Conservation (phyloP, 2,888 invertebrate genomes). For the Lasioglossum malachurum region DNA sequence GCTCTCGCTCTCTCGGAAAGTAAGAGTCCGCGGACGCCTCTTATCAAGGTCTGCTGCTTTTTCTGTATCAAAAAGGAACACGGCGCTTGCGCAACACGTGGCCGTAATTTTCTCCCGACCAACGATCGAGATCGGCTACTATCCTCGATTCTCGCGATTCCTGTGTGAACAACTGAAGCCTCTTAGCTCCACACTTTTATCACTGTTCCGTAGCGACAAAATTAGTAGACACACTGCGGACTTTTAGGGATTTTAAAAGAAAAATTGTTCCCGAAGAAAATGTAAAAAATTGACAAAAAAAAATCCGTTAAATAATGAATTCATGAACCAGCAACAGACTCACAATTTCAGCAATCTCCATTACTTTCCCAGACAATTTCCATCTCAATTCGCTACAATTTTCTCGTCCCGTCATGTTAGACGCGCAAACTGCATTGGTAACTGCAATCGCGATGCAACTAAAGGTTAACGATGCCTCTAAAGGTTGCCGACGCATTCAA, state of each 20-base stretch:
- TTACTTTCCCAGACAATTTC: not conserved
- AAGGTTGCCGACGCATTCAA: not conserved
- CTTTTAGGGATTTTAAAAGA: not conserved
- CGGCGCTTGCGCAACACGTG: not conserved
- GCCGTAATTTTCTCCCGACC: not conserved
- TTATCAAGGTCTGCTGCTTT: constrained; percentile 11
- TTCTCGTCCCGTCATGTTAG: not conserved
- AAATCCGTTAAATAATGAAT: not conserved
- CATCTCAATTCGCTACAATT: not conserved
- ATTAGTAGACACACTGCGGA: not conserved
- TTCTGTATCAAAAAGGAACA: not conserved
- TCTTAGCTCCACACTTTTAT: too few species aligned
- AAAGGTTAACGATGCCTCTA: not conserved
- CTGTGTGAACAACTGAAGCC: not conserved
- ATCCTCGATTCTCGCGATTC: not conserved
- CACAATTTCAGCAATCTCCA: not conserved
- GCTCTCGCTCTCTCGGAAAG: not conserved
- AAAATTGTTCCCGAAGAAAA: not conserved
- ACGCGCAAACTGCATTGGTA: not conserved
- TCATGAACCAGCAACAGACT: not conserved
- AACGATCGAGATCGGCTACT: not conserved
- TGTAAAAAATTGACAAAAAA: too few species aligned
- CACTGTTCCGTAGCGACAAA: not conserved
- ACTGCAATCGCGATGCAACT: not conserved
- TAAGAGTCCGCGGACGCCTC: not conserved